These are phyloP conservation scores for Orthosia cruda DNA, from an alignment of 2,888 invertebrate genomes.

Conservation along the genomic window DNA sequence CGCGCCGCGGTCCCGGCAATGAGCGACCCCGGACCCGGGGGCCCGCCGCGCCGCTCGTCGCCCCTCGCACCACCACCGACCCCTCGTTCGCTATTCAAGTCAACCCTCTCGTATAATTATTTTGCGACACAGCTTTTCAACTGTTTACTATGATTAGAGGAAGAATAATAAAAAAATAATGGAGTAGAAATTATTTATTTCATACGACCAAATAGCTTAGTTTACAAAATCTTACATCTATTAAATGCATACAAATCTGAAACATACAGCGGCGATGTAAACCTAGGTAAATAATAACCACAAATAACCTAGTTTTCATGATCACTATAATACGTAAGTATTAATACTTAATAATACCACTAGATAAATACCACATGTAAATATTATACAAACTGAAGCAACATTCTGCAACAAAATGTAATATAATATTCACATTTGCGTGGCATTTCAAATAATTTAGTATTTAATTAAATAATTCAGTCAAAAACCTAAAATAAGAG, in stretches of 20 bases:
- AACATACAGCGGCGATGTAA: slow-evolving; percentile 39
- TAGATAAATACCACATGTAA: neutral
- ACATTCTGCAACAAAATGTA: neutral
- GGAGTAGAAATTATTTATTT: slow-evolving; percentile 56
- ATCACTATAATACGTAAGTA: neutral
- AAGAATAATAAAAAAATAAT: slow-evolving; percentile 27
- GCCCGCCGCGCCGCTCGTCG: too few relatives aligned
- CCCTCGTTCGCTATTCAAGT: slow-evolving; percentile 18
- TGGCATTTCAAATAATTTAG: slow-evolving; percentile 12
- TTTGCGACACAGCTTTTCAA: slow-evolving; percentile 18
- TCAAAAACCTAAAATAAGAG: slow-evolving; percentile 15
- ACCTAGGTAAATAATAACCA: neutral
- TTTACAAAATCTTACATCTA: slow-evolving; percentile 58
- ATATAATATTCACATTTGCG: neutral
- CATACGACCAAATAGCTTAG: slow-evolving; percentile 44
- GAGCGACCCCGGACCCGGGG: neutral
- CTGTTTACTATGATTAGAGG: neutral
- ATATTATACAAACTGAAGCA: neutral
- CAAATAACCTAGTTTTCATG: slow-evolving; percentile 5
- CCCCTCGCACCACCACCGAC: neutral
- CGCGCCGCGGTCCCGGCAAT: too few relatives aligned
- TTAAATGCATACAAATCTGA: slow-evolving; percentile 62
- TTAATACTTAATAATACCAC: slow-evolving; percentile 7
- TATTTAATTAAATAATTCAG: slow-evolving; percentile 18
- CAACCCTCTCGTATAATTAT: slow-evolving; percentile 28